Base-by-base conservation (phyloP, 2,888 invertebrate species). In the Cremastobaeus sp. region DNA sequence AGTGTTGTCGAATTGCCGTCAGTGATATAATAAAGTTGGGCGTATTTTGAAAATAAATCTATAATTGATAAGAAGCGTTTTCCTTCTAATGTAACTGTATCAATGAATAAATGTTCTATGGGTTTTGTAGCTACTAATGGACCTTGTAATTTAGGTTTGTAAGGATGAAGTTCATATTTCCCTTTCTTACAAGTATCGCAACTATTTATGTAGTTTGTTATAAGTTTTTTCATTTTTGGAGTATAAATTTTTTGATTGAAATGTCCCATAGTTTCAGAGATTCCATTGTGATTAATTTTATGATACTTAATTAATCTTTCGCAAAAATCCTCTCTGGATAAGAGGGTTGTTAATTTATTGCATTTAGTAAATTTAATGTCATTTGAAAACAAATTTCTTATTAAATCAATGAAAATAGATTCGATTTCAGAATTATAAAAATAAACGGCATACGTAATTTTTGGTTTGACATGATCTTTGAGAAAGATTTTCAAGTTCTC, bases 321-420 rank as follows among this genome's bases (percentile, higher is more conserved):
- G 1, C 5, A 21, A 21, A 50, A 50, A 5, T 32, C 32, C 5
- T 48, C 48, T n/a, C 12, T 30, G 1, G 32, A 4, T 11, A 48
- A 32, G 11, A 48, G 11, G 17, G 48, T 32, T 9, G 48, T 48
- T 32, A 48, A 32, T 48, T 15, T 48, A 18, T 32, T 48, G 17
- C 48, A 48, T 48, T 48, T 48, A 9, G 48, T 48, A 11, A 48
- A 48, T 48, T 48, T 48, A 4, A 11, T 48, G 17, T 30, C 32
- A 5, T 20, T 32, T n/a, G 17, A 11, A 14, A 48, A 48, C 18
- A 48, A 32, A 11, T 15, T 32, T 32, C 28, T 1, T 32, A 48
- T 48, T 18, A 48, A 32, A 11, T 18, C 17, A 5, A 48, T 48
- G 18, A 48, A 48, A n/a, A 32, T 32, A 8, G 17, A 34, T 34